Conservation (phyloP, 2,113 vertebrate species). For the Eublepharis macularius region DNA sequence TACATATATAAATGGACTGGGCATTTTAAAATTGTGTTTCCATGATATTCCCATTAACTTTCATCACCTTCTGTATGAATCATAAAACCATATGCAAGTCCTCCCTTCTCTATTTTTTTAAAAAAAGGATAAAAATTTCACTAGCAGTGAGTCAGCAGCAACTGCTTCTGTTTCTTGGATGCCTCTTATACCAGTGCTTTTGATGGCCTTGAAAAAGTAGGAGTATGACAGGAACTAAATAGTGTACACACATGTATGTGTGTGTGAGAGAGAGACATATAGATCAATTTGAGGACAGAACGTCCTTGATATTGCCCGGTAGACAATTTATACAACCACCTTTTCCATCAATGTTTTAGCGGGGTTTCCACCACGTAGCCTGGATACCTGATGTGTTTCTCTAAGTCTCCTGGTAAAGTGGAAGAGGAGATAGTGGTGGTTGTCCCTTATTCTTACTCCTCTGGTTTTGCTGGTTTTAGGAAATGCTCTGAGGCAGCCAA, state of each 20-base stretch:
- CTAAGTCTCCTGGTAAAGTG: too few relatives aligned
- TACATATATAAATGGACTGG: background rate
- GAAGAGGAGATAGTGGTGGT: too few relatives aligned
- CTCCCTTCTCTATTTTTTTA: background rate
- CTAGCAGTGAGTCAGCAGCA: fast-evolving
- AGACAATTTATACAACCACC: background rate
- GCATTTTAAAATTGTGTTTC: conserved; percentile 5
- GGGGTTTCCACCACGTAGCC: too few relatives aligned
- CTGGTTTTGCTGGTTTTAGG: too few relatives aligned
- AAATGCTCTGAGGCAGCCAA: too few relatives aligned
- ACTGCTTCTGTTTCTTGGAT: background rate
- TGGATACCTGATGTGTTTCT: too few relatives aligned
- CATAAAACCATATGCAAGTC: background rate
- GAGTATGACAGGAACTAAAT: background rate
- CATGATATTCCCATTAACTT: conserved; percentile 11
- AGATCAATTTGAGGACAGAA: background rate
- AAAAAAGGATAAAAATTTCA: background rate
- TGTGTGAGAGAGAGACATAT: background rate
- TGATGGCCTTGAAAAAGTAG: background rate
- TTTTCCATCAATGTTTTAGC: background rate
- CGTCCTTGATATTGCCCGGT: background rate
- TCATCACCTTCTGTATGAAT: background rate
- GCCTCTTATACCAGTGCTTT: background rate
- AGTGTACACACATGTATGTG: too few relatives aligned
- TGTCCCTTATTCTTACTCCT: too few relatives aligned